A percentile compares a stretch with the other conserved stretches of the same genome.
phyloP scores from a whole-genome alignment of 23 tunicate species.

The Trididemnum nubilum region DNA sequence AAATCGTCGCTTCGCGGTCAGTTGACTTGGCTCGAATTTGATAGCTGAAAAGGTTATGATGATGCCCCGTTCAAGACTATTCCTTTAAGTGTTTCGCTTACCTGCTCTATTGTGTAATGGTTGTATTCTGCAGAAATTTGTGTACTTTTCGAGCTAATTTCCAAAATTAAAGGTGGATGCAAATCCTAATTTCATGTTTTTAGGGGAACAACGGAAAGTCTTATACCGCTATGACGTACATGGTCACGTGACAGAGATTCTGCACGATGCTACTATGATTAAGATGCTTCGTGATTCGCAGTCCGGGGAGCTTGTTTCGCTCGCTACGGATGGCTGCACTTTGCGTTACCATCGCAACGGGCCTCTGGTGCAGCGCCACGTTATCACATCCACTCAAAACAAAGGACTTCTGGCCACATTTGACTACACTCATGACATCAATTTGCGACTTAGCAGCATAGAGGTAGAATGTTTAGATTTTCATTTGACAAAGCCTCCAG shows the following conservation, averaged over 20 bases:
- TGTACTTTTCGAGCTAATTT: too few species aligned
- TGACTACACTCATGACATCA: slow-evolving; percentile 58
- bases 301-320: slow-evolving; percentile 79
- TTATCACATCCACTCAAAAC: slow-evolving; percentile 59
- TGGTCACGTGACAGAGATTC: slow-evolving; percentile 82
- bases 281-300: slow-evolving; percentile 70
- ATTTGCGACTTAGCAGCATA: slow-evolving; percentile 60
- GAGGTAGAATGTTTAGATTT: slow-evolving; percentile 52
- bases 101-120: too few species aligned
- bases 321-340: slow-evolving; percentile 57
- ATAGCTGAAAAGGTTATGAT: too few species aligned
- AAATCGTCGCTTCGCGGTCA: too few species aligned
- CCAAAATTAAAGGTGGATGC: too few species aligned
- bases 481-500: too few species aligned
- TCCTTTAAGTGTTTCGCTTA: too few species aligned
- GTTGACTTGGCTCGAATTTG: too few species aligned
- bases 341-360: slow-evolving; percentile 85
- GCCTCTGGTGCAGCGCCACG: slow-evolving; percentile 75
- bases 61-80: too few species aligned
- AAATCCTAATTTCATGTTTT: too few species aligned
- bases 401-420: slow-evolving; percentile 64
- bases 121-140: too few species aligned
- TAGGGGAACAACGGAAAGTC: slow-evolving; percentile 86
- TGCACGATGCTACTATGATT: slow-evolving; percentile 63
- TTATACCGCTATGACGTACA: slow-evolving; percentile 83